Percentiles rank a stretch among this genome's conserved stretches.
phyloP scores from a whole-genome alignment of 2,888 invertebrate genomes.

The Troides helena region DNA sequence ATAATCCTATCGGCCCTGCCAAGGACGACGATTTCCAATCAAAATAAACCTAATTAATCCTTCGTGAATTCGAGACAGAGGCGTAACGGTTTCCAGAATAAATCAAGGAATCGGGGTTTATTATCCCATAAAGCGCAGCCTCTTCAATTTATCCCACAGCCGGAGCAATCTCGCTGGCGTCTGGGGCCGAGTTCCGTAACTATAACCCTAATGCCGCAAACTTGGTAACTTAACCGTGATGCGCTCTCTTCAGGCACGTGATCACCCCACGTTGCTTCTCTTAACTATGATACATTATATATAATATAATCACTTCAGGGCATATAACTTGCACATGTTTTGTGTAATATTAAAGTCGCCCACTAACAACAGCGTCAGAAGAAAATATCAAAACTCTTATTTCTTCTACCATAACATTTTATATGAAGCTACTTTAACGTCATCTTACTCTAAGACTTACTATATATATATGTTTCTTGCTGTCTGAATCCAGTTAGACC shows the following conservation, averaged over 20 bases:
- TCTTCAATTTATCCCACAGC: slow-evolving; percentile 26
- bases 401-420: too few species aligned
- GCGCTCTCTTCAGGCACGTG: slow-evolving; percentile 1
- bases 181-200: slow-evolving; percentile 13
- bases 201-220: slow-evolving; percentile 14
- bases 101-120: slow-evolving; percentile 26
- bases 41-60: slow-evolving; percentile 24
- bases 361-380: too few species aligned
- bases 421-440: too few species aligned
- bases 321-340: too few species aligned
- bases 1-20: slow-evolving; percentile 2
- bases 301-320: not conserved
- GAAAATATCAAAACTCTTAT: too few species aligned
- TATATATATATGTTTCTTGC: too few species aligned
- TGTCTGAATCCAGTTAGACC: too few species aligned
- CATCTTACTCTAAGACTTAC: too few species aligned
- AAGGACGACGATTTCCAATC: slow-evolving; percentile 11
- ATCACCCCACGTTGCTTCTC: slow-evolving; percentile 10
- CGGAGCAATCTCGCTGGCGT: slow-evolving; percentile 14
- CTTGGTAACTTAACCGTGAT: slow-evolving; percentile 14
- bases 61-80: slow-evolving; percentile 15
- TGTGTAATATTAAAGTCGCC: too few species aligned
- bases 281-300: slow-evolving; percentile 10
- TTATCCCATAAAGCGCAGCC: slow-evolving; percentile 24
- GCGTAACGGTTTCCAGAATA: slow-evolving; percentile 6